These are phyloP conservation scores for Reticulitermes lucifugus DNA, from an alignment of 2,888 invertebrate species.

Conservation along the genomic window DNA sequence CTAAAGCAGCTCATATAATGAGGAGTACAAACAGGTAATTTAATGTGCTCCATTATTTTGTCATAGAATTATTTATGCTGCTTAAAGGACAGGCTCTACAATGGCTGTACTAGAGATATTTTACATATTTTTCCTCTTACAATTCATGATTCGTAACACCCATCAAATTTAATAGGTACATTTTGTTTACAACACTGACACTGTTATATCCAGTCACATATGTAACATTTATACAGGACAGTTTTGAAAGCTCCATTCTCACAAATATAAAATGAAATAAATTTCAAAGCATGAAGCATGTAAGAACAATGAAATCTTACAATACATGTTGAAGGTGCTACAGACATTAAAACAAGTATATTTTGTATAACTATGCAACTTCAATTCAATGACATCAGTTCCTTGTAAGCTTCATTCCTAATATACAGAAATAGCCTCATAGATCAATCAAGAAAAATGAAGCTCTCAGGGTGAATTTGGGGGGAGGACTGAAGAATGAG, in stretches of 20 bases:
- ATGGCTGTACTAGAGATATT: not conserved
- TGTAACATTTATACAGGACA: slow-evolving; percentile 3
- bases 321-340: not conserved
- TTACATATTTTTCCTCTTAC: not conserved
- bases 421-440: not conserved
- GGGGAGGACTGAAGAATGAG: not conserved
- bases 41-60: no score
- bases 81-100: not conserved
- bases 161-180: slow-evolving; percentile 23
- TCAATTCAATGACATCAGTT: not conserved
- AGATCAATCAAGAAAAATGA: not conserved
- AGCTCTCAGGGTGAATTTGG: not conserved
- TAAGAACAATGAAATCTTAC: slow-evolving; percentile 17
- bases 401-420: not conserved
- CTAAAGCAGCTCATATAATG: no score
- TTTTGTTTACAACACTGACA: slow-evolving; percentile 25
- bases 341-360: slow-evolving; percentile 24
- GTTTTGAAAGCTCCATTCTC: slow-evolving; percentile 8
- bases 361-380: slow-evolving; percentile 18
- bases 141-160: not conserved
- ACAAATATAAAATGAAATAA: slow-evolving; percentile 11
- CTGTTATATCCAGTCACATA: slow-evolving; percentile 5
- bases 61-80: no score
- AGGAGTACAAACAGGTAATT: no score
- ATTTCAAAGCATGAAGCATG: slow-evolving; percentile 18